A percentile compares a stretch with the other conserved stretches of the same genome.
Evolutionary conservation across 2,888 invertebrate species (phyloP).

Genomic region (Eumerus sabulonum): DNA sequence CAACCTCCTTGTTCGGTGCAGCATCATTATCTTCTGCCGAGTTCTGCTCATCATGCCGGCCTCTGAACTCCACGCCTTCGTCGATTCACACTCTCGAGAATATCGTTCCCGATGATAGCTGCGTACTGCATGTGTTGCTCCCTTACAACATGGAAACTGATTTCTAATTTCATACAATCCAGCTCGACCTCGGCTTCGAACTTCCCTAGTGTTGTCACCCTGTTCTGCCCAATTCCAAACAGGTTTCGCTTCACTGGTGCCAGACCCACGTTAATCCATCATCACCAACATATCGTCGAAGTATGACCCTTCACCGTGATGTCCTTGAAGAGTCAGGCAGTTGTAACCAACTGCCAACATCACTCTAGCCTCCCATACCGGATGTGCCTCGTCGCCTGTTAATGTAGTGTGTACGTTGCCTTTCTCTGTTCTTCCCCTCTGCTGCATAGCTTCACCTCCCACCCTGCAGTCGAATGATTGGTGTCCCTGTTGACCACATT

Average conservation of each 20-base stretch:
- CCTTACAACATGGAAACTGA: background rate
- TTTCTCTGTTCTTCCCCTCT: background rate
- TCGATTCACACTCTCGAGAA: slow-evolving; percentile 2
- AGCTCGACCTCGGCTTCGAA: background rate
- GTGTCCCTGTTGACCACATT: too few relatives aligned
- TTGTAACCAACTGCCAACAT: too few relatives aligned
- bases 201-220: background rate
- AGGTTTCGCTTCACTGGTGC: too few relatives aligned
- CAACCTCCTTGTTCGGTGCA: background rate
- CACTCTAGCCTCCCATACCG: too few relatives aligned
- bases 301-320: background rate
- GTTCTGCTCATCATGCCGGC: background rate
- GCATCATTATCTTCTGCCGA: background rate
- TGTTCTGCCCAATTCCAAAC: background rate
- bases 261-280: too few relatives aligned
- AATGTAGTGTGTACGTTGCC: too few relatives aligned
- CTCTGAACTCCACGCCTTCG: background rate
- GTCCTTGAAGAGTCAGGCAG: too few relatives aligned
- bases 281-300: background rate
- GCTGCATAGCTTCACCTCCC: background rate
- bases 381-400: too few relatives aligned
- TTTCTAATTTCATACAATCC: background rate
- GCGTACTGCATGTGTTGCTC: background rate
- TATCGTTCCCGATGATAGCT: slow-evolving; percentile 1
- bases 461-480: background rate